phyloP scores from a whole-genome alignment of 2,888 invertebrate genomes.

The Pardosa pseudoannulata region DNA sequence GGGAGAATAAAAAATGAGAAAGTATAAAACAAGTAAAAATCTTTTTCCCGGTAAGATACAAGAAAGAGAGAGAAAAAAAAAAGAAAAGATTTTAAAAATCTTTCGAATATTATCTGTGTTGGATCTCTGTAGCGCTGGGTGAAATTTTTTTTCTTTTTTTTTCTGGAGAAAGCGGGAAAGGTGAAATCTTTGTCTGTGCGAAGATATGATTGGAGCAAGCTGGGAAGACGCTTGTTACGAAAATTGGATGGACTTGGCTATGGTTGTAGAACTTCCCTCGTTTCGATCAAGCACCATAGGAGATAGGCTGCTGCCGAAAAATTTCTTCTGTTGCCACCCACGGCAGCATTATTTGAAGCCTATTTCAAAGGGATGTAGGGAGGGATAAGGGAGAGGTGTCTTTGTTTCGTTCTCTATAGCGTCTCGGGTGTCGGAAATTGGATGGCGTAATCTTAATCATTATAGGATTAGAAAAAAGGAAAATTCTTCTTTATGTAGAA shows the following conservation, averaged over 20 bases:
- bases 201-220: slow-evolving; percentile 12
- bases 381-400: background rate
- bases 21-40: background rate
- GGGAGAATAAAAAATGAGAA: background rate
- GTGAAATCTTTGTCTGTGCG: slow-evolving; percentile 8
- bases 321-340: background rate
- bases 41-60: background rate
- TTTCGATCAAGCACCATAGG: background rate
- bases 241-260: slow-evolving; percentile 9
- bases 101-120: slow-evolving; percentile 50
- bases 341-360: background rate
- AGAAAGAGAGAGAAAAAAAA: background rate
- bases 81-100: slow-evolving; percentile 35
- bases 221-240: slow-evolving; percentile 5
- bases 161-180: background rate
- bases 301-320: too few relatives aligned
- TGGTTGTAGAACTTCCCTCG: background rate
- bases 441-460: too few relatives aligned
- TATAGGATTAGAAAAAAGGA: too few relatives aligned
- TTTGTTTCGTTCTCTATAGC: background rate
- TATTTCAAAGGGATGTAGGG: background rate
- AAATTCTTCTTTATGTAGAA: too few relatives aligned
- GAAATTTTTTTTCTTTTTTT: background rate
- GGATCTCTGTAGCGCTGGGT: slow-evolving; percentile 37
- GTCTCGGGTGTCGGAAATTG: too few relatives aligned